Percentiles rank a stretch among this genome's conserved stretches.
Conservation (phyloP, 2,888 invertebrate species). For the Ecliptopera silaceata region DNA sequence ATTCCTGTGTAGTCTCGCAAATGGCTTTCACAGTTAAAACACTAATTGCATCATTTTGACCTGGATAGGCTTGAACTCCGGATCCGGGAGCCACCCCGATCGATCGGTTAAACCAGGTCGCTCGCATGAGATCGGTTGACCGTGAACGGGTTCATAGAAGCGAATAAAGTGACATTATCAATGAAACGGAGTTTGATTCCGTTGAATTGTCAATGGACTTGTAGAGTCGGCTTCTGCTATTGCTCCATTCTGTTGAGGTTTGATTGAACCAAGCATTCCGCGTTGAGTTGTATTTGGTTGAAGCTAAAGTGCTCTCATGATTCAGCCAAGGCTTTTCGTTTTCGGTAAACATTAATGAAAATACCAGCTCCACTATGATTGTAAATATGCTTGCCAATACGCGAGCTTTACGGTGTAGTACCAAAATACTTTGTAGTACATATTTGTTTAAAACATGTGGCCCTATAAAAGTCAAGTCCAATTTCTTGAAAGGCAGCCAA, state of each 20-base stretch:
- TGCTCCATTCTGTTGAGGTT: conserved; percentile 4
- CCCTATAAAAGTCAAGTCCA: conserved; percentile 13
- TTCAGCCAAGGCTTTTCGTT: too few relatives aligned
- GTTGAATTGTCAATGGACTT: conserved; percentile 23
- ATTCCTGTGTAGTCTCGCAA: neutral
- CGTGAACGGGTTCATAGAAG: conserved; percentile 17
- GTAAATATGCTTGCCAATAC: neutral
- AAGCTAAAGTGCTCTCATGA: too few relatives aligned
- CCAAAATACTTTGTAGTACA: neutral
- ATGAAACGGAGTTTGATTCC: conserved; percentile 14
- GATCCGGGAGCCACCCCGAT: conserved; percentile 20
- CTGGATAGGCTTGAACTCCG: conserved; percentile 18
- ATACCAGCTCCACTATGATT: neutral
- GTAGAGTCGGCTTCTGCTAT: conserved; percentile 9
- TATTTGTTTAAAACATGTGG: conserved; percentile 4
- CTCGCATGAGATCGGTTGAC: conserved; percentile 14
- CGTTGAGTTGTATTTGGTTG: neutral
- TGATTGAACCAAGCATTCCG: neutral
- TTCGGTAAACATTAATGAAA: too few relatives aligned
- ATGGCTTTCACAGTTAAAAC: neutral
- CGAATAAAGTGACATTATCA: conserved; percentile 16
- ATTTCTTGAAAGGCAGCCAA: conserved; percentile 32
- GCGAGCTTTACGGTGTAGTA: neutral
- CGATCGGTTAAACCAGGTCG: conserved; percentile 22
- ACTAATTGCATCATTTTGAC: conserved; percentile 10